A percentile compares a stretch with the other conserved stretches of the same genome.
These are phyloP conservation scores for Gavia stellata DNA, from an alignment of 2,113 vertebrate species.

Conservation along the genomic window DNA sequence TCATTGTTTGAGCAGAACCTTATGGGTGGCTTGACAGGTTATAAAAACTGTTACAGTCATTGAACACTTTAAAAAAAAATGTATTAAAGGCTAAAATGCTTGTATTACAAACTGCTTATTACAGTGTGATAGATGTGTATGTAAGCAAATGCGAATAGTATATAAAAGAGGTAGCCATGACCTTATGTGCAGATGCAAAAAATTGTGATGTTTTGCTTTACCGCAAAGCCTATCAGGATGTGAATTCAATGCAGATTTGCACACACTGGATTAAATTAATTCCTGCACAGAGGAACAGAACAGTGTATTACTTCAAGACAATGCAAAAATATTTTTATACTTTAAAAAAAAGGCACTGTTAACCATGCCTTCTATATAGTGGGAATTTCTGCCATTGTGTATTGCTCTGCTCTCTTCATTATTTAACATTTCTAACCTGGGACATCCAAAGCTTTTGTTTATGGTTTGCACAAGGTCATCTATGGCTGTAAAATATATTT, in stretches of 20 bases:
- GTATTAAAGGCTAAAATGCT: not conserved
- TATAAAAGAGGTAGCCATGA: not conserved
- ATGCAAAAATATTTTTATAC: not conserved
- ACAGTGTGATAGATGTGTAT: not conserved
- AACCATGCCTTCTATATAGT: not conserved
- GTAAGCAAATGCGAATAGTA: not conserved
- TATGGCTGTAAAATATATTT: not conserved
- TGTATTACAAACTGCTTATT: not conserved
- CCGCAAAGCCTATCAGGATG: not conserved
- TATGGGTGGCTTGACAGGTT: not conserved
- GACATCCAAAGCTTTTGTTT: not conserved
- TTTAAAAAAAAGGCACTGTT: not conserved
- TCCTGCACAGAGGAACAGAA: not conserved
- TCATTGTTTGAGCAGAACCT: not conserved
- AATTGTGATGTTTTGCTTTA: not conserved
- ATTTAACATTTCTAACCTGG: not conserved
- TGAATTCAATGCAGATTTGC: not conserved
- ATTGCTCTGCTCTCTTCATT: not conserved
- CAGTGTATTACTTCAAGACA: not conserved
- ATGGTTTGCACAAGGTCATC: not conserved
- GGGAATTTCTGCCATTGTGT: not conserved
- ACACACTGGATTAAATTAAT: not conserved
- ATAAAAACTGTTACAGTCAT: not conserved
- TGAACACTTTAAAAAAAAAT: not conserved
- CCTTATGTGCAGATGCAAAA: not conserved